These are phyloP conservation scores for Drosophila pseudoananassae DNA, from an alignment of 1,140 invertebrate species.

Conservation along the genomic window DNA sequence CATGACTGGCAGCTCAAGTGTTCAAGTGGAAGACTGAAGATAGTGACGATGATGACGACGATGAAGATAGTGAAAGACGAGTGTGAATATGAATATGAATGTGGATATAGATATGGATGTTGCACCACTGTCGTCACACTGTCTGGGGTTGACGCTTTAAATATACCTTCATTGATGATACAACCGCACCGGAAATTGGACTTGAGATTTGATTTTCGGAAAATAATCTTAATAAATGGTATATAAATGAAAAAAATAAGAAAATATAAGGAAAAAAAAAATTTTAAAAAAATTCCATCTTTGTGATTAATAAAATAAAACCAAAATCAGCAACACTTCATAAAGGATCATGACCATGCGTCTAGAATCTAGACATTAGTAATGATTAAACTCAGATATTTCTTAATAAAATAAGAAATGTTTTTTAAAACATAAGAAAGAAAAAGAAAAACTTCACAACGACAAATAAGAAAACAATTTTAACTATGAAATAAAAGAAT, in stretches of 20 bases:
- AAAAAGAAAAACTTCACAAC: too few species aligned
- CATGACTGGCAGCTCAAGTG: slow-evolving; percentile 78
- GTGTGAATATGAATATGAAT: not conserved
- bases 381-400: too few species aligned
- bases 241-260: not conserved
- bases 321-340: too few species aligned
- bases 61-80: not conserved
- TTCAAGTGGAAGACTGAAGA: not conserved
- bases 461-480: not conserved
- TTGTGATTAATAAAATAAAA: too few species aligned
- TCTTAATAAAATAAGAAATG: too few species aligned
- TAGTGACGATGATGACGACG: not conserved
- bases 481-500: not conserved
- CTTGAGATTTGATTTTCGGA: slow-evolving; percentile 37
- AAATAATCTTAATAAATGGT: slow-evolving; percentile 37
- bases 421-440: too few species aligned
- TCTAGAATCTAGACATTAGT: too few species aligned
- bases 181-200: slow-evolving; percentile 64
- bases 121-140: slow-evolving; percentile 67
- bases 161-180: slow-evolving; percentile 44
- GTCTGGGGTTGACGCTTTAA: slow-evolving; percentile 67
- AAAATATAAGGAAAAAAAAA: too few species aligned
- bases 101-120: slow-evolving; percentile 4
- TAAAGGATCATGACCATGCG: too few species aligned
- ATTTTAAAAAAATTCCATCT: too few species aligned